Percentiles rank a stretch among this genome's conserved stretches.
phyloP scores from a whole-genome alignment of 2,113 vertebrate species.

The Dicrurus megarhynchus region DNA sequence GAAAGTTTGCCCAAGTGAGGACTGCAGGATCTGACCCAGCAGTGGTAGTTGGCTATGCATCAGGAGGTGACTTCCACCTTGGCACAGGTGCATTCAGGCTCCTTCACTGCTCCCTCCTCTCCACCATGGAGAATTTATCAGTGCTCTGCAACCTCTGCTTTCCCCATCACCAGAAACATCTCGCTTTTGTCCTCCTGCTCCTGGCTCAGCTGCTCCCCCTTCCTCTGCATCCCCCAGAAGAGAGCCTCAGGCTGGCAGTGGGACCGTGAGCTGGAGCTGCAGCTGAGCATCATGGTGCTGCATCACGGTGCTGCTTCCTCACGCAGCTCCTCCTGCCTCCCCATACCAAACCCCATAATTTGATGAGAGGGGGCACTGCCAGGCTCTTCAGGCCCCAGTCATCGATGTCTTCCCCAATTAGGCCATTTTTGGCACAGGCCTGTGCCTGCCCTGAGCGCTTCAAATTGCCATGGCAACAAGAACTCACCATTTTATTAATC shows the following conservation, averaged over 20 bases:
- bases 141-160: not conserved
- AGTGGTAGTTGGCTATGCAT: not conserved
- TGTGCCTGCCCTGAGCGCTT: constrained; percentile 42
- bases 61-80: not conserved
- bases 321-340: not conserved
- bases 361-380: not conserved
- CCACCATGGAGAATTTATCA: not conserved
- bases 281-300: not conserved
- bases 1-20: not conserved
- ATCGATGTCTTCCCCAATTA: constrained; percentile 39
- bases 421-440: constrained; percentile 9
- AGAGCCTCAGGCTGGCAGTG: not conserved
- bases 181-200: not conserved
- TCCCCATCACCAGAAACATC: not conserved
- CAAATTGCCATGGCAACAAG: constrained; percentile 60
- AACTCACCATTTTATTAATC: constrained; percentile 66
- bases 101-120: not conserved
- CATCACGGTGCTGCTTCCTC: not conserved
- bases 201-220: not conserved
- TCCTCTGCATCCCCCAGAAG: not conserved
- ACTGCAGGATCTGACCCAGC: not conserved
- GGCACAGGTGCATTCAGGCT: not conserved
- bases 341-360: not conserved
- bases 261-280: not conserved
- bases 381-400: constrained; percentile 3